Conservation (phyloP, 1,140 invertebrate species). For the Calosoma granatense region DNA sequence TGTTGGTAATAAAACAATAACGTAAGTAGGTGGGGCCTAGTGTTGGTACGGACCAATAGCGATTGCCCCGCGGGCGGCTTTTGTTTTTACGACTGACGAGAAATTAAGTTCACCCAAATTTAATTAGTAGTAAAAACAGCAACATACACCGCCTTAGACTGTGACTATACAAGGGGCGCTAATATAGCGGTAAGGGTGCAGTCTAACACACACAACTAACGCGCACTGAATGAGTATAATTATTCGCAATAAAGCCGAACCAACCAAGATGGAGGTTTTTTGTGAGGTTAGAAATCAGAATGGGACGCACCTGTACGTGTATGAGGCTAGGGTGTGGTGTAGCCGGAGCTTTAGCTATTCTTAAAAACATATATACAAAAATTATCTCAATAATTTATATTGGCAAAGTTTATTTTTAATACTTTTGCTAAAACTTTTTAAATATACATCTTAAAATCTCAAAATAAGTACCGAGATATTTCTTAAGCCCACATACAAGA, state of each 20-base stretch:
- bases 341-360: no score
- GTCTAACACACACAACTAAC: background rate
- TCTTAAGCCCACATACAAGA: no score
- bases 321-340: no score
- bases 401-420: no score
- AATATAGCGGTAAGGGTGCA: background rate
- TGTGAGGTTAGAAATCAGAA: no score
- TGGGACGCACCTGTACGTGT: no score
- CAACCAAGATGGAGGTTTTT: no score
- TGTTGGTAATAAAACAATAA: background rate
- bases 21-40: background rate
- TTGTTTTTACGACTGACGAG: background rate
- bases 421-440: no score
- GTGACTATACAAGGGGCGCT: background rate
- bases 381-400: no score
- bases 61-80: slow-evolving; percentile 23
- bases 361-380: no score
- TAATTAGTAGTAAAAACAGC: slow-evolving; percentile 3
- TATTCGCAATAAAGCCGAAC: background rate
- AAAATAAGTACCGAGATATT: no score
- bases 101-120: slow-evolving; percentile 6
- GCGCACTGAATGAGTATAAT: background rate
- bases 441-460: no score
- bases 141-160: background rate
- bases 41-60: slow-evolving; percentile 43